Conservation (phyloP, 2,888 invertebrate species). For the Seladonia tumulorum region DNA sequence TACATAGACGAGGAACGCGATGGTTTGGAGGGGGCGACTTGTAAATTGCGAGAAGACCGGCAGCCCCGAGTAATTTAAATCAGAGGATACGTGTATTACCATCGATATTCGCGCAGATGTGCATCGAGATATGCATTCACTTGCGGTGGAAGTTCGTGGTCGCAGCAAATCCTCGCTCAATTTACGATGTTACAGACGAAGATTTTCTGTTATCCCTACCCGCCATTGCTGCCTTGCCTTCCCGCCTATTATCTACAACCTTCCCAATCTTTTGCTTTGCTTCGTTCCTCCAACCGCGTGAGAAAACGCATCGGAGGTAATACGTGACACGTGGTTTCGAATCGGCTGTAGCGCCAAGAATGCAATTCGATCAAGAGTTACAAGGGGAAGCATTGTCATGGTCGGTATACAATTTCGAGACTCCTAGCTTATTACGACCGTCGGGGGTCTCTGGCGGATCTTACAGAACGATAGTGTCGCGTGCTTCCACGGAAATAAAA, state of each 20-base stretch:
- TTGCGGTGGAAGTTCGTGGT: constrained; percentile 80
- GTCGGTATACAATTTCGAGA: constrained; percentile 56
- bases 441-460: not conserved
- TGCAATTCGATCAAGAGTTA: constrained; percentile 69
- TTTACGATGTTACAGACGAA: constrained; percentile 81
- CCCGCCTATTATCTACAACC: constrained; percentile 59
- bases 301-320: constrained; percentile 73
- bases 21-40: constrained; percentile 41
- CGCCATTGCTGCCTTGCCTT: constrained; percentile 34
- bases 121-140: constrained; percentile 77
- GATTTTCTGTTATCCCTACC: constrained; percentile 68
- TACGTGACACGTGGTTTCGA: constrained; percentile 72
- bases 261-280: constrained; percentile 59
- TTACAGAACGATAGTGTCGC: not conserved
- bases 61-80: constrained; percentile 69
- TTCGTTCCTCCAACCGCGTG: constrained; percentile 66
- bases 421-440: constrained; percentile 21
- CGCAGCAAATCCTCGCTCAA: constrained; percentile 81
- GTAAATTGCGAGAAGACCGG: constrained; percentile 62
- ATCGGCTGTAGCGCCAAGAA: constrained; percentile 57
- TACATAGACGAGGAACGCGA: constrained; percentile 34
- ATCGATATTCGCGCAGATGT: constrained; percentile 62
- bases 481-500: constrained; percentile 4
- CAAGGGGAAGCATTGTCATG: constrained; percentile 65
- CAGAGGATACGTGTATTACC: constrained; percentile 69